Evolutionary conservation across 2,113 vertebrate species (phyloP).

Genomic region (Sinosuthora webbiana): DNA sequence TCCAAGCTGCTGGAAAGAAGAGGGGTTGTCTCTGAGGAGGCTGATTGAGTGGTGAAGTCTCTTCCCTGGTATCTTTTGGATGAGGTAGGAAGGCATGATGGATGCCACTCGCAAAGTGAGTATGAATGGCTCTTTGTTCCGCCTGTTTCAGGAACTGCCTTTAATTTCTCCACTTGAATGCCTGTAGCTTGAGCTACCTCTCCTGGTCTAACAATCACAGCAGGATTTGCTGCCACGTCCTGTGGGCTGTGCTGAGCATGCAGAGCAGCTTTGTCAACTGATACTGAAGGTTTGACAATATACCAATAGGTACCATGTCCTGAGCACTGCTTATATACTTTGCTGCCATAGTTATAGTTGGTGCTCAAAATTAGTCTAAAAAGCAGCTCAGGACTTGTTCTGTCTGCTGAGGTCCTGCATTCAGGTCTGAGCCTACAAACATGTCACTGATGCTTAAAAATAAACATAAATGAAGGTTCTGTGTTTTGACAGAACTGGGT

Average conservation of each 20-base stretch:
- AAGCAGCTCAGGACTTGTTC: background rate
- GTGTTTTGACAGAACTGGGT: background rate
- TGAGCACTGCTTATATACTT: background rate
- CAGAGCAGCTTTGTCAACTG: background rate
- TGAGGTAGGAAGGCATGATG: background rate
- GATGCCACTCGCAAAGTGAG: background rate
- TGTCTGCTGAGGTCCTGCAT: background rate
- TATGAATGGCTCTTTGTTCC: background rate
- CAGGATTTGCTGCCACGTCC: background rate
- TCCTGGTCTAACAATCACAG: too few relatives aligned
- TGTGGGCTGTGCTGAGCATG: background rate
- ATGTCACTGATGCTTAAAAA: background rate
- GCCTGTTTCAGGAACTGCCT: background rate
- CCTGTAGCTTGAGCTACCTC: background rate
- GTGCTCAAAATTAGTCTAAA: background rate
- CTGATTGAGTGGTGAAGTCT: background rate
- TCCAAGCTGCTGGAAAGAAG: background rate
- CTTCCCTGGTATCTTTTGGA: background rate
- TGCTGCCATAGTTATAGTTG: background rate
- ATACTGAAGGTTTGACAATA: background rate
- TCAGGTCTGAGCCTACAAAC: background rate
- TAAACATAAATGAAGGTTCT: background rate
- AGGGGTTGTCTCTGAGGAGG: background rate
- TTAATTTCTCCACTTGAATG: background rate
- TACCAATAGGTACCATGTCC: rapidly evolving